These are phyloP conservation scores for Steromphala cineraria DNA, from an alignment of 2,888 invertebrate species.

Conservation along the genomic window DNA sequence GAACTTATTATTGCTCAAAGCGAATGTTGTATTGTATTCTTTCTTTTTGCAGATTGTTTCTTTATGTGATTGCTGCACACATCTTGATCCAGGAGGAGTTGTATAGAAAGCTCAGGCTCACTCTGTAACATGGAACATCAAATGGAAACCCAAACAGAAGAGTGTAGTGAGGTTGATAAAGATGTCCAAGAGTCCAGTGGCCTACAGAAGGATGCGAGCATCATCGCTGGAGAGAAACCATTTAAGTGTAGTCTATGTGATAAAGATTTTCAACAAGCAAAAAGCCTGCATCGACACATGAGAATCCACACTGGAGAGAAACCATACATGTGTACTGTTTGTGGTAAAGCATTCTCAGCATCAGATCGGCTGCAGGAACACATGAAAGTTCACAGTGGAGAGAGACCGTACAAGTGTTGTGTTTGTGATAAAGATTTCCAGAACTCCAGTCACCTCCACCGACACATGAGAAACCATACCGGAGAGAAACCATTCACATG, in stretches of 20 bases:
- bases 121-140: background rate
- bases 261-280: background rate
- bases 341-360: background rate
- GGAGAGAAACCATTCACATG: background rate
- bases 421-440: slow-evolving; percentile 1
- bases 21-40: no score
- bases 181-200: background rate
- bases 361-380: background rate
- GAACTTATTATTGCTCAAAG: no score
- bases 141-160: background rate
- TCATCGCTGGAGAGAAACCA: background rate
- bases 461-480: background rate
- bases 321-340: background rate
- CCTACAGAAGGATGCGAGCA: background rate
- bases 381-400: slow-evolving; percentile 2
- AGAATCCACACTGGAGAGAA: background rate
- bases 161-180: background rate
- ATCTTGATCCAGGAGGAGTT: no score
- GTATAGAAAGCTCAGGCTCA: no score
- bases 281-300: background rate
- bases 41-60: no score
- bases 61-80: no score
- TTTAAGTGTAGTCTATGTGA: background rate
- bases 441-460: background rate
- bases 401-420: slow-evolving; percentile 6